A percentile compares a stretch with the other conserved stretches of the same genome.
These are phyloP conservation scores for Tauraco hartlaubi DNA, from an alignment of 2,797 vertebrate genomes.

Conservation along the genomic window DNA sequence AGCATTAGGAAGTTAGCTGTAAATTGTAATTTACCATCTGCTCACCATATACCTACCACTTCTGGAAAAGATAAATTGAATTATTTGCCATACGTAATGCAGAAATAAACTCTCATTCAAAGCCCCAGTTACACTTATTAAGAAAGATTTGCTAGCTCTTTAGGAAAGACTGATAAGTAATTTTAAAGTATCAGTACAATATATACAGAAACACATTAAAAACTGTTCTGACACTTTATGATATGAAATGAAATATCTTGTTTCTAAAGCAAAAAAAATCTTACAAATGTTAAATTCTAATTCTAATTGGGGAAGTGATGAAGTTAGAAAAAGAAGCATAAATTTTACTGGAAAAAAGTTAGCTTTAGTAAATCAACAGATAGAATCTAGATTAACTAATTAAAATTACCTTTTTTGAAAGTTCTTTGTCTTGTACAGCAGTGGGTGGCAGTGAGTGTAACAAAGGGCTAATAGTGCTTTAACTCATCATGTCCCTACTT, in stretches of 20 bases:
- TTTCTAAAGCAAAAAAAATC: background rate
- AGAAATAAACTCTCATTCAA: conserved; percentile 52
- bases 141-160: conserved; percentile 22
- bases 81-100: conserved; percentile 41
- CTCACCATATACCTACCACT: conserved; percentile 29
- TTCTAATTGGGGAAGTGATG: background rate
- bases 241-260: background rate
- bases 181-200: background rate
- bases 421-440: background rate
- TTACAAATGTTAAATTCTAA: background rate
- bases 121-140: conserved; percentile 4
- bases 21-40: conserved; percentile 60
- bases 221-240: background rate
- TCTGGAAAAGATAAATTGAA: conserved; percentile 41
- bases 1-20: conserved; percentile 35
- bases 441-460: background rate
- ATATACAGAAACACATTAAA: background rate
- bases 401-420: background rate
- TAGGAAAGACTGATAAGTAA: background rate
- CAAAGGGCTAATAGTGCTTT: background rate
- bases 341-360: background rate
- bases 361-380: background rate
- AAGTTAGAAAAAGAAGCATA: background rate
- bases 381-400: background rate
- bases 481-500: background rate